Evolutionary conservation across 2,888 invertebrate species (phyloP), one percentile per base, ranked within the genome.

Genomic region (Mechanitis mazaeus): DNA sequence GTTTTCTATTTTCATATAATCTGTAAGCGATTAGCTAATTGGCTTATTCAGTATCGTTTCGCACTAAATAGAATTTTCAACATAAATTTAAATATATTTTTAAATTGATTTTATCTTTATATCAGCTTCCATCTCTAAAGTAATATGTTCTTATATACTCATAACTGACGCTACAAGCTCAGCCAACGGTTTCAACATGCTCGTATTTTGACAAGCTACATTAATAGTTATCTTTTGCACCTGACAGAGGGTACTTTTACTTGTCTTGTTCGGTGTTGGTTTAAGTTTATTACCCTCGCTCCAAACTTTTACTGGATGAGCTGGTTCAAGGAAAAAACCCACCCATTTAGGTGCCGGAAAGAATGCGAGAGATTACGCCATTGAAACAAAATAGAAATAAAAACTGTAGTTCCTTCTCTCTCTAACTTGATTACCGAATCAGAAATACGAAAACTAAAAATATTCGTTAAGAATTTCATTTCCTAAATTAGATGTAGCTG

Each of bases 21-120:
- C 60, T 66, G 60, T 58, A 42, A 64, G 58, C 64, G 67, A 65
- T 67, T 65, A 67, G 59, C 60, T 67, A 59, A 68, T 67, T 62
- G 67, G 58, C 42, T 56, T 55, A 46, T 58, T 46, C 35, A 50
- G 56, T n/a, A 33, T 61, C 62, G 62, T 60, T 60, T 61, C 56
- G 46, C 50, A 58, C 54, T 42, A 9, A 42, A 9, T 42, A 9
- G 7, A 42, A 11, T 42, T 42, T 42, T 42, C 9, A 42, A 42
- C 42, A 11, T 42, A 7, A 9, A 42, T 42, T 9, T 42, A 42
- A 42, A 5, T 42, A 9, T 9, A 1, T 42, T 42, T 42, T 42
- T 9, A 42, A 1, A 42, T 42, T 11, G 7, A 42, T 9, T 5
- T 42, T 42, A 9, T 42, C 42, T 42, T 42, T 42, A 42, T 11